Evolutionary conservation across 2,797 vertebrate species (phyloP), one percentile per base, ranked within the genome.

Genomic region (Bradypodion pumilum): DNA sequence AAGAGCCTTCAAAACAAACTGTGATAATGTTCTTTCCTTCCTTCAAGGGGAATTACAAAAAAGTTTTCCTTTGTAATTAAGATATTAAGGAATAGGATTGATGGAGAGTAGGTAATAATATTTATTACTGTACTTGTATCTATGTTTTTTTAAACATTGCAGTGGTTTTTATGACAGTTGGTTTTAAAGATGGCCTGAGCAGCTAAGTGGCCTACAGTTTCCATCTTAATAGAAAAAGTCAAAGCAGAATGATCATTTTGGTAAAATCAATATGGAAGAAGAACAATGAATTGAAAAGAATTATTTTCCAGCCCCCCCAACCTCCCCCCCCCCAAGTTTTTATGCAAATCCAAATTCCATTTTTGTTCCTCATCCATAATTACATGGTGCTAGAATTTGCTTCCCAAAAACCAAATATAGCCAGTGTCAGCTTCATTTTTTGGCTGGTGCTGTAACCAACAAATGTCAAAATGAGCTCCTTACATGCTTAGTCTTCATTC

Each of bases 321-420:
- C 19, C 12, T 15, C 52, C 52, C 19, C 13, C 3, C 15, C 52
- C 19, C 52, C 19, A 56, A 56, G 52, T 19, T 69, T 79, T 37
- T 68, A 44, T 68, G 7, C 21, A 79, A 68, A 49, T 68, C 78
- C 78, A 68, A 42, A 68, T 79, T 42, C 63, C 66, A 79, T 68
- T 79, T 49, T 79, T 56, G 32, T 29, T 70, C 66, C 46, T 2
- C 78, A 80, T 68, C 46, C 27, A 70, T 80, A 80, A 68, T 79
- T 79, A 79, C 65, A 46, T 35, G 40, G 35, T 40, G 49, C 44
- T 69, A 32, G 23, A 52, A 80, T 80, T 52, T 32, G 69, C 35
- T 80, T 70, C 66, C 49, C 65, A 27, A 15, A 59, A 80, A 25
- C 49, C 49, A 80, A n/a, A 40, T 40, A 16, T 29, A 65, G 42